Base-by-base conservation (phyloP, 2,888 invertebrate genomes). In the Copidosoma aretas region DNA sequence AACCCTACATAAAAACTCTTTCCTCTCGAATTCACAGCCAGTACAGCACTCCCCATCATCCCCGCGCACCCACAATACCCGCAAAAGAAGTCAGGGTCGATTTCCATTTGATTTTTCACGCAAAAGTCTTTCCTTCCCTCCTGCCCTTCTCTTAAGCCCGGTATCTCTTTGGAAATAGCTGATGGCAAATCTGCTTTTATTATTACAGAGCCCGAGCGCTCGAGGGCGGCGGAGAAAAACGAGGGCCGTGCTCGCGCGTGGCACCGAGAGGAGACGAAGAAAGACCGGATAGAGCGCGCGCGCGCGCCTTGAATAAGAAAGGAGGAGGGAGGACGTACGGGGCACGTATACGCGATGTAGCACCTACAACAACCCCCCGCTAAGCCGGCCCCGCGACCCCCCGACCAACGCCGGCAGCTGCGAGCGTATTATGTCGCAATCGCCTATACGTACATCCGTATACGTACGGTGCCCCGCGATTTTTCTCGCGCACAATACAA, bases 361-460 rank as follows among this genome's bases (percentile, higher is more conserved):
- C n/a, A n/a, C n/a, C n/a, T n/a, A n/a, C n/a, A n/a, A 69, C 67
- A 70, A 66, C 73, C 74, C 73, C 75, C 73, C 59, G 74, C 69
- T 76, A 78, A 78, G 76, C 78, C 73, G 72, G 71, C 77, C n/a
- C 73, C 74, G 76, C 32, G 32, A 32, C 32, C 32, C 32, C 32
- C 32, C 32, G 32, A 32, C 3, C 32, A n/a, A n/a, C n/a, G n/a
- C n/a, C n/a, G n/a, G n/a, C 32, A 32, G 32, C 32, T 32, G 32
- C 32, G 32, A 5, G 32, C 75, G 73, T 76, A 78, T 78, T 78
- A 77, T 75, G 77, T 78, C 77, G 75, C 76, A 12, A 46, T 71
- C 32, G 72, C 71, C 74, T 75, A 75, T 46, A 12, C 3, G 43
- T 46, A 46, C 10, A 10, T 14, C 41, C 41, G 41, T 14, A 41